phyloP scores from a whole-genome alignment of 2,888 invertebrate species.

The Drosophila nr. medialis region DNA sequence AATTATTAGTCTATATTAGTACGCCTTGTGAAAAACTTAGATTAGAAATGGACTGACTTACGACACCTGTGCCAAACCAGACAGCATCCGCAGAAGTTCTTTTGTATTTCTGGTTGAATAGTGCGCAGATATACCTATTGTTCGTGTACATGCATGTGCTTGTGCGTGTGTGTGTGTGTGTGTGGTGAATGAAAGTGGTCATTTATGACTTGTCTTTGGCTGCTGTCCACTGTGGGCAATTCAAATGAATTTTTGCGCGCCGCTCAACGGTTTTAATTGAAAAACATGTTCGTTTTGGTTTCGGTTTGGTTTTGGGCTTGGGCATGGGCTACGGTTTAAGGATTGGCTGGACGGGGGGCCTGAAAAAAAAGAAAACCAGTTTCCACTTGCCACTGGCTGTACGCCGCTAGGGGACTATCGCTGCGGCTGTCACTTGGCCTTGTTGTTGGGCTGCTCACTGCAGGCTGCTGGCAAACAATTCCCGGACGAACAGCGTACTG shows the following conservation, averaged over 20 bases:
- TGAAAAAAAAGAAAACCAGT: slow-evolving; percentile 13
- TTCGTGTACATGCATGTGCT: not conserved
- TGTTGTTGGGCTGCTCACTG: slow-evolving; percentile 18
- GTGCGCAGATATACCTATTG: not conserved
- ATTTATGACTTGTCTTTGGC: slow-evolving; percentile 72
- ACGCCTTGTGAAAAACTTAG: not conserved
- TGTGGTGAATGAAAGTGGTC: slow-evolving; percentile 30
- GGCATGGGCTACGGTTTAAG: not conserved
- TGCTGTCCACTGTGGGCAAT: slow-evolving; percentile 48
- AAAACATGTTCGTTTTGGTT: slow-evolving; percentile 76
- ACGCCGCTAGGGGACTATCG: slow-evolving; percentile 31
- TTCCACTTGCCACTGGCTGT: slow-evolving; percentile 36
- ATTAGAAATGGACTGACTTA: not conserved
- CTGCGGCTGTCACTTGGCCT: slow-evolving; percentile 43
- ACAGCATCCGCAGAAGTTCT: not conserved
- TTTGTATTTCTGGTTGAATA: slow-evolving; percentile 9
- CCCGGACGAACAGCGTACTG: slow-evolving; percentile 61
- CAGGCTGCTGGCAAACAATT: slow-evolving; percentile 66
- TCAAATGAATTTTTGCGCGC: slow-evolving; percentile 73
- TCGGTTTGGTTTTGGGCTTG: slow-evolving; percentile 42
- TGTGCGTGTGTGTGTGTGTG: not conserved
- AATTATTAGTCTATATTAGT: not conserved
- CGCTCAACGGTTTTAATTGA: slow-evolving; percentile 73
- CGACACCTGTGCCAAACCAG: not conserved
- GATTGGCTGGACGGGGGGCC: slow-evolving; percentile 1